Evolutionary conservation across 2,113 vertebrate genomes (phyloP).

Genomic region (Pomatostomus ruficeps): DNA sequence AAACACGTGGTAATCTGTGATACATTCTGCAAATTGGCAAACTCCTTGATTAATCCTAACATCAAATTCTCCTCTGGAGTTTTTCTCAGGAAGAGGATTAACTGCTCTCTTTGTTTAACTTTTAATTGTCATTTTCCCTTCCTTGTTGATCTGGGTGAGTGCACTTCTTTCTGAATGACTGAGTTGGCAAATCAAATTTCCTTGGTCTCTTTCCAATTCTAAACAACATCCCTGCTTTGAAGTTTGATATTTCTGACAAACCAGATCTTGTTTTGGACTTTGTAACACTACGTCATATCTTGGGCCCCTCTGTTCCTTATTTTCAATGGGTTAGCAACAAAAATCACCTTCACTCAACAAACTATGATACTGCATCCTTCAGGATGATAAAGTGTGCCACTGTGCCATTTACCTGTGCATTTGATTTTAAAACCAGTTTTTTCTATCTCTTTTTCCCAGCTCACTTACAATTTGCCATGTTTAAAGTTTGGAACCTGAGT

Average conservation of each 20-base stretch:
- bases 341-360: not conserved
- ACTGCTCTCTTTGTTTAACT: not conserved
- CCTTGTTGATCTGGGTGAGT: not conserved
- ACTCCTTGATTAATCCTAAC: not conserved
- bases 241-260: not conserved
- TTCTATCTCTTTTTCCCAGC: not conserved
- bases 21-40: not conserved
- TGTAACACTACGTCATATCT: not conserved
- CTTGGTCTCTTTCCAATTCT: not conserved
- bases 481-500: not conserved
- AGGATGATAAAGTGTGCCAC: not conserved
- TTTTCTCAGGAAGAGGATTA: not conserved
- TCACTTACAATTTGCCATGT: not conserved
- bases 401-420: not conserved
- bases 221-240: not conserved
- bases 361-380: fast-evolving
- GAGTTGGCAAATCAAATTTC: not conserved
- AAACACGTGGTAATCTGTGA: not conserved
- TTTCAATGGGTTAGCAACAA: not conserved
- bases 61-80: not conserved
- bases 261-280: not conserved
- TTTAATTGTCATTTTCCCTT: not conserved
- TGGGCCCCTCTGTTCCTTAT: not conserved
- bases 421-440: not conserved
- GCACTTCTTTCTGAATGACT: not conserved